Evolutionary conservation across 2,888 invertebrate genomes (phyloP).

Genomic region (Iselma pallidipennis): DNA sequence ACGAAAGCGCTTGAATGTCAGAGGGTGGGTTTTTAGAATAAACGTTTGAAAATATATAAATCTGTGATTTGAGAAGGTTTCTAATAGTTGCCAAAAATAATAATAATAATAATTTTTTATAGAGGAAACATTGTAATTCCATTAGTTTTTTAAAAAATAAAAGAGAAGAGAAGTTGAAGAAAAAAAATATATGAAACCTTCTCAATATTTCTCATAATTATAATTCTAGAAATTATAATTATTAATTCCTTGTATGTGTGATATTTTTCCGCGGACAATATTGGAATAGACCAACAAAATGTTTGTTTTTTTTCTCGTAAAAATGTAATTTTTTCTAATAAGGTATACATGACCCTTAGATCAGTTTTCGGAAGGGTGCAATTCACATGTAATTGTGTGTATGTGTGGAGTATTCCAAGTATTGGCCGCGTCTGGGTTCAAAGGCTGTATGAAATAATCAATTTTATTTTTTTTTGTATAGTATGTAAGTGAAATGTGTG

Average conservation of each 20-base stretch:
- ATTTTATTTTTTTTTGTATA: constrained; percentile 39
- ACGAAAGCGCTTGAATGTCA: constrained; percentile 24
- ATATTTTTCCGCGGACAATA: constrained; percentile 42
- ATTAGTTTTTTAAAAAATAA: constrained; percentile 39
- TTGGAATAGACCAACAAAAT: constrained; percentile 23
- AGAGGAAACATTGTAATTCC: constrained; percentile 13
- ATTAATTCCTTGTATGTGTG: constrained; percentile 55
- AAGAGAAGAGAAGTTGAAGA: constrained; percentile 21
- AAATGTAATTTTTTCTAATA: no score
- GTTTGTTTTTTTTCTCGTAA: constrained; percentile 9
- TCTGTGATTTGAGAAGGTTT: constrained; percentile 61
- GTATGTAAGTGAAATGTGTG: constrained; percentile 46
- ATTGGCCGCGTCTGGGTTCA: constrained; percentile 44
- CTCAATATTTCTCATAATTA: constrained; percentile 53
- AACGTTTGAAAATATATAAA: constrained; percentile 47
- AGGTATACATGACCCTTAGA: constrained; percentile 11
- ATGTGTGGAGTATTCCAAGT: constrained; percentile 23
- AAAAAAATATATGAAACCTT: constrained; percentile 47
- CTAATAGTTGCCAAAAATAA: constrained; percentile 51
- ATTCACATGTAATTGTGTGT: no score
- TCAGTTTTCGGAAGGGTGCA: constrained; percentile 16
- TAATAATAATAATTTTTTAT: constrained; percentile 2
- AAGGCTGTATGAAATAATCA: constrained; percentile 53
- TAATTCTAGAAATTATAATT: constrained; percentile 52
- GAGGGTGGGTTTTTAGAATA: constrained; percentile 26